A percentile compares a stretch with the other conserved stretches of the same genome.
Evolutionary conservation across 2,888 invertebrate genomes (phyloP).

Genomic region (Drosophila anomalata): DNA sequence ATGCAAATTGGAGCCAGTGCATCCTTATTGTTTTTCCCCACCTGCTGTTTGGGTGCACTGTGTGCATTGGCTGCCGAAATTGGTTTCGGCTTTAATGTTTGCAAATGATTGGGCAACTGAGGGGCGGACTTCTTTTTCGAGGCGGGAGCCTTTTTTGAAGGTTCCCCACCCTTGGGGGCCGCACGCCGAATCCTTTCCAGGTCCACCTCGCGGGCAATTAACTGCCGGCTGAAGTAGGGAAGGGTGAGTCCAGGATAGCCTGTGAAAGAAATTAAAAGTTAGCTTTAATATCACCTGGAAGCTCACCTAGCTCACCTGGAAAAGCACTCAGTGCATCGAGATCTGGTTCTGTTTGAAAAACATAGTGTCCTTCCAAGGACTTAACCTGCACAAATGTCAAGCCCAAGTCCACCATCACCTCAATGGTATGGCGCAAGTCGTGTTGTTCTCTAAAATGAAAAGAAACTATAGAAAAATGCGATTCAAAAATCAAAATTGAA

Average conservation of each 20-base stretch:
- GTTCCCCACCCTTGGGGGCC: conserved; percentile 72
- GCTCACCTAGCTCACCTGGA: no score
- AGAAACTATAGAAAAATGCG: neutral
- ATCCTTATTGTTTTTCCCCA: conserved; percentile 30
- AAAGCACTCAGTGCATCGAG: conserved; percentile 86
- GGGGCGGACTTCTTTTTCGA: conserved; percentile 55
- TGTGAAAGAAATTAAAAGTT: conserved; percentile 24
- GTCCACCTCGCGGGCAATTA: conserved; percentile 93
- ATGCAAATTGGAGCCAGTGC: conserved; percentile 59
- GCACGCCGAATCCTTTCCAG: conserved; percentile 89
- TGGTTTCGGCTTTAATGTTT: conserved; percentile 87
- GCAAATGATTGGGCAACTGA: conserved; percentile 89
- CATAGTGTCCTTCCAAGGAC: conserved; percentile 90
- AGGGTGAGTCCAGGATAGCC: conserved; percentile 83
- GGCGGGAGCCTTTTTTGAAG: neutral
- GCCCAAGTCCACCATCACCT: conserved; percentile 95
- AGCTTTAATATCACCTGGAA: conserved; percentile 74
- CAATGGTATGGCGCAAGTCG: conserved; percentile 89
- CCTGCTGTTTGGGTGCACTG: conserved; percentile 81
- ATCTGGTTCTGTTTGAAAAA: conserved; percentile 90
- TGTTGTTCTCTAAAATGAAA: conserved; percentile 81
- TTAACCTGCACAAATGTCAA: conserved; percentile 93
- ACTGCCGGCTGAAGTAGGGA: conserved; percentile 90
- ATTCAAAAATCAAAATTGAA: neutral
- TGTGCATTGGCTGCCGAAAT: conserved; percentile 81